These are phyloP conservation scores for Julus scanicus DNA, from an alignment of 2,888 invertebrate genomes.

Conservation along the genomic window DNA sequence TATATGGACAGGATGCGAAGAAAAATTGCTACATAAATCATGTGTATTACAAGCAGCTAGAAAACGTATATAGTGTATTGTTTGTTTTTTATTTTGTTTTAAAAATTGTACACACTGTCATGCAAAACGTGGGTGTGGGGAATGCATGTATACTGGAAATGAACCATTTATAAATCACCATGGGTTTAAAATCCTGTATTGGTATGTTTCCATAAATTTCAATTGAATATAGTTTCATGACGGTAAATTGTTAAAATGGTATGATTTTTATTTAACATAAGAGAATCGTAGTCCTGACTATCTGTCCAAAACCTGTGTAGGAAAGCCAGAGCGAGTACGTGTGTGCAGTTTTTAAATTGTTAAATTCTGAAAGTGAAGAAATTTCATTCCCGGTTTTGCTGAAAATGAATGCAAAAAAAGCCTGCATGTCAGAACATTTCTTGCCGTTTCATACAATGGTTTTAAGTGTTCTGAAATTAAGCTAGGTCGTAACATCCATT, in stretches of 20 bases:
- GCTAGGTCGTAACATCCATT: slow-evolving; percentile 14
- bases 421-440: neutral
- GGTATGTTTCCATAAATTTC: neutral
- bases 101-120: neutral
- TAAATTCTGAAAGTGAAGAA: neutral
- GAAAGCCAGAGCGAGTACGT: neutral
- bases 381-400: neutral
- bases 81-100: neutral
- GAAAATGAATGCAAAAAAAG: neutral
- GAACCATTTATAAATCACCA: no score
- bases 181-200: no score
- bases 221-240: neutral
- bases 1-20: neutral
- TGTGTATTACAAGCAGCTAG: neutral
- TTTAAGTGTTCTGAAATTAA: neutral
- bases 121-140: neutral
- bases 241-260: neutral
- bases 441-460: neutral
- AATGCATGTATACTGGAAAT: neutral
- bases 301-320: neutral
- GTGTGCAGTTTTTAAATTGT: neutral
- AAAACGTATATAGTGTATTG: slow-evolving; percentile 5
- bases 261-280: no score
- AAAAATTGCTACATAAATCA: neutral
- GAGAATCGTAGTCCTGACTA: no score